Evolutionary conservation across 2,888 invertebrate species (phyloP), one percentile per base, ranked within the genome.

Genomic region (Rotaria sp.): DNA sequence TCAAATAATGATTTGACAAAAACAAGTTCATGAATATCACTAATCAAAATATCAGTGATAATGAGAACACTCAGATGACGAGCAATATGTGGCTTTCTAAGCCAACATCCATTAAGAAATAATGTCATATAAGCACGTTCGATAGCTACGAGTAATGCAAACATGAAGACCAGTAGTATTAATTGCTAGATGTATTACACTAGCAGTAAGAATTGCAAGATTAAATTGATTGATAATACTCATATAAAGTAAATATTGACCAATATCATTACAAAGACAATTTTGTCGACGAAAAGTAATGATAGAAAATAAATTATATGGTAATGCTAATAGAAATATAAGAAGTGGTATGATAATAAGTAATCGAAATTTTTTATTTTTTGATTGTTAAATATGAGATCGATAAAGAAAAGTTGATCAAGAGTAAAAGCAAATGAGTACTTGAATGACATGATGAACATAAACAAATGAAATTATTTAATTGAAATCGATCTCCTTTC

Each of bases 211-310:
- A 1, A 80, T 13, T n/a, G n/a, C 80, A 11, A 80, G 80, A 80
- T 80, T 80, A 2, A 80, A n/a, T 80, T 80, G 41, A 80, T 80
- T 80, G 4, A 80, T 80, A 2, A 80, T 45, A 45, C 45, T 80
- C n/a, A 80, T 13, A 80, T 8, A 45, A 26, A 80, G 80, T 45
- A 80, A 80, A 80, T 80, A 80, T n/a, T 80, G 80, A 41, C 80
- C 80, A 45, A 45, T 45, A 45, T 45, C 45, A 80, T 80, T 80
- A 11, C n/a, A 5, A 45, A 80, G 80, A 45, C 80, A 80, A 24
- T 26, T 26, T 45, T 24, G 26, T 13, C 41, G 80, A 80, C 45
- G 80, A n/a, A 80, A 80, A 45, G 80, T 80, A 0, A 80, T 2
- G 2, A 80, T 5, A n/a, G 80, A 80, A 45, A 80, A 80, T 10